Conservation (phyloP, 2,888 invertebrate species). For the Acronicta aceris region DNA sequence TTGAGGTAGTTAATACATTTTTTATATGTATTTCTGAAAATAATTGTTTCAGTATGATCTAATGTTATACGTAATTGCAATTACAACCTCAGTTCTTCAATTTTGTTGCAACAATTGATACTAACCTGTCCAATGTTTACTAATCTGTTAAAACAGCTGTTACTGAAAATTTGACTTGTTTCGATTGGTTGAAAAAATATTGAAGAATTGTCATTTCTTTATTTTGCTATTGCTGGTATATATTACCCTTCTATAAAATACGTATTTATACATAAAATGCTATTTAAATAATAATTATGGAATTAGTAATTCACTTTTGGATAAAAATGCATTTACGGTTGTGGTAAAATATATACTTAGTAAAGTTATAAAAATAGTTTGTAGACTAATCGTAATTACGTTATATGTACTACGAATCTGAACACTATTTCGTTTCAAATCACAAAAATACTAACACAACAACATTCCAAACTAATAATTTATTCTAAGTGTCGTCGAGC, state of each 20-base stretch:
- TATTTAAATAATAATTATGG: conserved; percentile 6
- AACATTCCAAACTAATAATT: conserved; percentile 6
- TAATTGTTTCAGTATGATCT: too few relatives aligned
- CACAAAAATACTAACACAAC: background rate
- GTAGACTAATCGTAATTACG: too few relatives aligned
- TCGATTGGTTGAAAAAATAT: background rate
- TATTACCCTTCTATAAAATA: background rate
- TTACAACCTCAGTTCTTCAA: too few relatives aligned
- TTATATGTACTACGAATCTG: conserved; percentile 21
- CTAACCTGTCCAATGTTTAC: too few relatives aligned
- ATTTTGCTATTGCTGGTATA: background rate
- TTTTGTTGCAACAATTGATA: too few relatives aligned
- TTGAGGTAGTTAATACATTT: background rate
- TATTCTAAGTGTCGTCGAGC: conserved; percentile 7
- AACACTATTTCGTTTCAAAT: conserved; percentile 15
- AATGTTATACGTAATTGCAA: too few relatives aligned
- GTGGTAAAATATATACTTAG: too few relatives aligned
- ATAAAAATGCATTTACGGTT: too few relatives aligned
- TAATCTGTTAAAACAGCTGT: too few relatives aligned
- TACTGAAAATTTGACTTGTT: background rate
- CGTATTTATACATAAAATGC: conserved; percentile 22
- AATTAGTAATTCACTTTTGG: conserved; percentile 13
- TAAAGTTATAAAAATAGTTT: too few relatives aligned
- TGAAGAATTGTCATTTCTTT: background rate
- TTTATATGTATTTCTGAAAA: too few relatives aligned